Evolutionary conservation across 1,140 invertebrate species (phyloP).

Genomic region (Leptoteleia sp.): DNA sequence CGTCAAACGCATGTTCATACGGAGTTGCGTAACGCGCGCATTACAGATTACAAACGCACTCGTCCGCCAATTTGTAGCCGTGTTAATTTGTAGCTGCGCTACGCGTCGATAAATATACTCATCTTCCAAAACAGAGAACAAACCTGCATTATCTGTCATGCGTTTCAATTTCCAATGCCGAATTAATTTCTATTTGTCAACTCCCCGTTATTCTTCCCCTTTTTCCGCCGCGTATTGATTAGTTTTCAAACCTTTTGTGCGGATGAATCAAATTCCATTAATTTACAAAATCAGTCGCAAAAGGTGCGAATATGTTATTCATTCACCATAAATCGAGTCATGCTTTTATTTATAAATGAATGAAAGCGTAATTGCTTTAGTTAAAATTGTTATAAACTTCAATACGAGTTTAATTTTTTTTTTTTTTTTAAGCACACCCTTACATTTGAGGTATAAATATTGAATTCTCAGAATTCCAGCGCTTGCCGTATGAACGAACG

Average conservation of each 20-base stretch:
- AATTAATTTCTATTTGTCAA: conserved; percentile 20
- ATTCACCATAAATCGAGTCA: too few relatives aligned
- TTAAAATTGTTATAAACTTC: too few relatives aligned
- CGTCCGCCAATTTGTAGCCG: conserved; percentile 53
- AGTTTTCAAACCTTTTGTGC: background rate
- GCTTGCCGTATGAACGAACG: too few relatives aligned
- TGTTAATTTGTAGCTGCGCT: conserved; percentile 47
- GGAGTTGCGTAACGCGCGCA: conserved; percentile 44
- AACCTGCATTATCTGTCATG: conserved; percentile 41
- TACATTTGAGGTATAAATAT: too few relatives aligned
- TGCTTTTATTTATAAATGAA: too few relatives aligned
- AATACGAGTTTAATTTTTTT: too few relatives aligned
- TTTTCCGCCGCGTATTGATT: background rate
- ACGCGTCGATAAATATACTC: conserved; percentile 45
- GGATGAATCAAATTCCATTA: too few relatives aligned
- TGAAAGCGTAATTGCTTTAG: too few relatives aligned
- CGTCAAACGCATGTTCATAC: conserved; percentile 56
- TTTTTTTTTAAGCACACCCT: too few relatives aligned
- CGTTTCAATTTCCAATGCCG: conserved; percentile 35
- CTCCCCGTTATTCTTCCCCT: background rate
- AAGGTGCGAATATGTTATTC: too few relatives aligned
- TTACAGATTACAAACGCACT: conserved; percentile 59
- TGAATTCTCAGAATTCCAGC: too few relatives aligned
- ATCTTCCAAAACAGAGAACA: conserved; percentile 30
- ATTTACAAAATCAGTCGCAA: too few relatives aligned